Evolutionary conservation across 2,888 invertebrate species (phyloP).

Genomic region (Eristalis pertinax): DNA sequence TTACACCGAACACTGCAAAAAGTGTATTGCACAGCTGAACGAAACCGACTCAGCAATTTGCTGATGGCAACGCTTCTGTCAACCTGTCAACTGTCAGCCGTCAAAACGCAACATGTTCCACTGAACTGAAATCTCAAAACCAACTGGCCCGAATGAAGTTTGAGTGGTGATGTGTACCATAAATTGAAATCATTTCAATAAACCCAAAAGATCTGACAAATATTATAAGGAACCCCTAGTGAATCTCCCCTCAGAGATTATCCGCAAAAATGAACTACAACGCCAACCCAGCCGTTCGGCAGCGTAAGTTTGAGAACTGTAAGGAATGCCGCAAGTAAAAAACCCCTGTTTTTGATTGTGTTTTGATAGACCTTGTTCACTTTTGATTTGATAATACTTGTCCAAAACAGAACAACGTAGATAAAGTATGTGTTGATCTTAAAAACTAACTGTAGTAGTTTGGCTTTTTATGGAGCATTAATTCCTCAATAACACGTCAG

Average conservation of each 20-base stretch:
- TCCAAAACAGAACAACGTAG: not conserved
- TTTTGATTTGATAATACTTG: not conserved
- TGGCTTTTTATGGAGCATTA: not conserved
- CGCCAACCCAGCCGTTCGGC: conserved; percentile 79
- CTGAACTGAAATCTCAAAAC: conserved; percentile 41
- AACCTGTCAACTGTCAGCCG: not conserved
- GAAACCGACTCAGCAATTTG: not conserved
- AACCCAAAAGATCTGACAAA: conserved; percentile 24
- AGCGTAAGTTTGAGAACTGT: conserved; percentile 81
- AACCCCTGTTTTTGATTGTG: conserved; percentile 8
- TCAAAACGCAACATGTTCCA: conserved; percentile 8
- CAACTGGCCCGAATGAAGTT: conserved; percentile 54
- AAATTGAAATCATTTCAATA: conserved; percentile 47
- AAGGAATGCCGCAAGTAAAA: conserved; percentile 78
- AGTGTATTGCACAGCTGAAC: not conserved
- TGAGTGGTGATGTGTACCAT: conserved; percentile 73
- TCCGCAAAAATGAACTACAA: conserved; percentile 79
- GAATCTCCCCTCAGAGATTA: conserved; percentile 38
- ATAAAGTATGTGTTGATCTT: not conserved
- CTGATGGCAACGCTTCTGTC: not conserved
- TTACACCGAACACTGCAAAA: not conserved
- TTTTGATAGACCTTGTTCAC: conserved; percentile 14
- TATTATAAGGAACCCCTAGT: conserved; percentile 16
- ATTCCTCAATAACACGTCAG: not conserved
- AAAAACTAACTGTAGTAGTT: not conserved